Base-by-base conservation (phyloP, 2,888 invertebrate genomes). In the Tenthredo mesomela region DNA sequence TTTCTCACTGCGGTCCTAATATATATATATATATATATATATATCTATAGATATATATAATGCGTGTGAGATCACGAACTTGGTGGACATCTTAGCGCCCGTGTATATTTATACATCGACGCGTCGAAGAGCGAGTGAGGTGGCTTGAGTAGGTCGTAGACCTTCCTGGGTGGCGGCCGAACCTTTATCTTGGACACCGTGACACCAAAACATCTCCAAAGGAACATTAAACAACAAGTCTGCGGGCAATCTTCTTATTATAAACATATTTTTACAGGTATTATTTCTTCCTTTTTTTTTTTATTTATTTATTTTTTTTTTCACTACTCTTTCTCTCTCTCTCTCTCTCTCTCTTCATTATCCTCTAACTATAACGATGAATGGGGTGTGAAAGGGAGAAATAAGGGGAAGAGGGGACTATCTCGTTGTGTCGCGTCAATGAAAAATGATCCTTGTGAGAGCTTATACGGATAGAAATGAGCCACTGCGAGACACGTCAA, bases 401-500 rank as follows among this genome's bases (percentile, higher is more conserved):
- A 82, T 54, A n/a, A 67, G 40, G 54, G 12, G 65, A 47, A 73
- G 2, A 43, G 43, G 85, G 88, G 87, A n/a, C 91, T 91, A 91
- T 92, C 91, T 90, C 87, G 85, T 85, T 88, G 87, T 87, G 88
- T 87, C 89, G 89, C 88, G 89, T 87, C 87, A 85, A 82, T 90
- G 91, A 91, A 92, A 92, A 91, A 89, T 87, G 90, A 92, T 92
- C 91, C 89, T 88, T 91, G 91, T 89, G 92, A 90, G 91, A 91
- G 88, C 87, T 87, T 86, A 47, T 86, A 47, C 87, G 86, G 87
- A 87, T 87, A 86, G 87, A 87, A 86, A 86, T 65, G 86, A 40
- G 86, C 86, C 87, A 86, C 84, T 84, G n/a, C n/a, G 77, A 87
- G 85, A 85, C 83, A 85, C 85, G 86, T 88, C 88, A 75, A 88